A percentile compares a stretch with the other conserved stretches of the same genome.
Evolutionary conservation across 2,888 invertebrate genomes (phyloP).

Genomic region (Sinohyriopsis cumingii): DNA sequence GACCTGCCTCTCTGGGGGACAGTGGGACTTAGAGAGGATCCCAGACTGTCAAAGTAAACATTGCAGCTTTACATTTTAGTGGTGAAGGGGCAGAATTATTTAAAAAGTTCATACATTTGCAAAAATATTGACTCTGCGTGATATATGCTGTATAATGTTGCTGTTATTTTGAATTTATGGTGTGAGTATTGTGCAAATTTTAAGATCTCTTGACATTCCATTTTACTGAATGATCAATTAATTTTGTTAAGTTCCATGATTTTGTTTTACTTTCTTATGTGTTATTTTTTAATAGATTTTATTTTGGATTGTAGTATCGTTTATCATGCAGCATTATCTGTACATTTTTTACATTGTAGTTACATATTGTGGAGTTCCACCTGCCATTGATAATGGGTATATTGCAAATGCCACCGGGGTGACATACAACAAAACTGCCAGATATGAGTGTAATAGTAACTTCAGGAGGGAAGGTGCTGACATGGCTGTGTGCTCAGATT

Average conservation of each 20-base stretch:
- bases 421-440: slow-evolving; percentile 10
- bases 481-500: too few species aligned
- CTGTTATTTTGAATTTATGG: too few species aligned
- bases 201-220: too few species aligned
- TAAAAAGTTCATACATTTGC: too few species aligned
- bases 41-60: slow-evolving; percentile 20
- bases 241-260: too few species aligned
- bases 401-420: slow-evolving; percentile 14
- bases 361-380: slow-evolving; percentile 23
- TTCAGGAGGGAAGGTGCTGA: slow-evolving; percentile 2
- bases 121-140: too few species aligned
- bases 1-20: slow-evolving; percentile 17
- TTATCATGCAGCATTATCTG: not conserved
- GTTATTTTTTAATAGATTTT: too few species aligned
- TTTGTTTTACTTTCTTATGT: too few species aligned
- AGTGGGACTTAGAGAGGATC: slow-evolving; percentile 14
- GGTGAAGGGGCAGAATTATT: not conserved
- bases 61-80: not conserved
- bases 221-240: too few species aligned
- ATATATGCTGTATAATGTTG: too few species aligned
- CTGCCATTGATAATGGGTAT: slow-evolving; percentile 18
- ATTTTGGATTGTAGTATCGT: too few species aligned
- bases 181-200: too few species aligned
- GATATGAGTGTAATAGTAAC: slow-evolving; percentile 25
- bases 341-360: slow-evolving; percentile 12